Base-by-base conservation (phyloP, 2,113 vertebrate genomes). In the Salvelinus sp. region DNA sequence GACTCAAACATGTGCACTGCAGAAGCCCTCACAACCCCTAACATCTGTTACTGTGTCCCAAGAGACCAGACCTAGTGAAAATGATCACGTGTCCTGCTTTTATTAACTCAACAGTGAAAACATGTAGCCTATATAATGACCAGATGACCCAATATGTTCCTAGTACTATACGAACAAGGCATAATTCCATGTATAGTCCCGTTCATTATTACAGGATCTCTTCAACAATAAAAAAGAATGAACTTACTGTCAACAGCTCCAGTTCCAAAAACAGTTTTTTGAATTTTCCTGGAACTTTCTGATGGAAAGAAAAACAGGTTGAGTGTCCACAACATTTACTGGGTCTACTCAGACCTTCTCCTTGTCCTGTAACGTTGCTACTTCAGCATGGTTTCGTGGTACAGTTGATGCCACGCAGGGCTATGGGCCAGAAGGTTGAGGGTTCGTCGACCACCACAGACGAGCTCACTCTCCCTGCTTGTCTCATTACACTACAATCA, bases 241-340 rank as follows among this genome's bases (percentile, higher is more conserved):
- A 27, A 94, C 96, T 94, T 92, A 99, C 98, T 1, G 97, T 99
- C 88, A 99, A 86, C 73, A 93, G 95, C 91, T 99, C 98, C 83
- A 99, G 95, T 88, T 98, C 97, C 25, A 96, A 95, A 91, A 99
- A 98, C 88, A 98, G 91, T 91, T 96, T 99, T 92, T 95, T 98
- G 88, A 99, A 99, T 88, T 97, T 99, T 48, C 97, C 96, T 79
- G 97, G 96, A 85, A 99, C 96, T 96, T 98, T 98, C 98, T 99
- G 83, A 73, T 44, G 77, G 62, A 78, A 79, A 22, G 14, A 72
- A 22, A 33, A 75, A 78, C 13, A 69, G 13, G 2, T 67, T n/a
- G 9, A 28, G 12, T 58, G 23, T 3, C 48, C 6, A 7, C 33
- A 33, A 33, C 33, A 33, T 44, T 0, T 10, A 44, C 38, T 44